Percentiles rank a stretch among this genome's conserved stretches.
Evolutionary conservation across 1,140 invertebrate species (phyloP).

Genomic region (Papilio xuthus): DNA sequence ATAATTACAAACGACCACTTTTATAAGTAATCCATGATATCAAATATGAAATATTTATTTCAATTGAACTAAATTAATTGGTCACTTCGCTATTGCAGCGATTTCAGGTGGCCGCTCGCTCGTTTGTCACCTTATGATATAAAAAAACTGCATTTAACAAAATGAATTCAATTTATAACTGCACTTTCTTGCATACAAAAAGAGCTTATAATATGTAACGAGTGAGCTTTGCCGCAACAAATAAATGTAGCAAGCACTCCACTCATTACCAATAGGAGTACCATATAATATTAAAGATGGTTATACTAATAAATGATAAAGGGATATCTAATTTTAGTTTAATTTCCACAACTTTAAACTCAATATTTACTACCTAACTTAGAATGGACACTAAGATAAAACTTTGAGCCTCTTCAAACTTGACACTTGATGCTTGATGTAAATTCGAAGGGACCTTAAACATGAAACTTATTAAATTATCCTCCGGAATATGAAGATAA

Average conservation of each 20-base stretch:
- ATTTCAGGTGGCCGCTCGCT: too few relatives aligned
- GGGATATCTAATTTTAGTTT: background rate
- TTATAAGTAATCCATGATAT: background rate
- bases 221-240: background rate
- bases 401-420: slow-evolving; percentile 7
- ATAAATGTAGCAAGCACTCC: background rate
- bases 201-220: background rate
- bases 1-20: too few relatives aligned
- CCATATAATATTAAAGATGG: too few relatives aligned
- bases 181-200: background rate
- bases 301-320: too few relatives aligned
- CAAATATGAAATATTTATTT: background rate
- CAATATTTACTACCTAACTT: background rate
- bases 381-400: background rate
- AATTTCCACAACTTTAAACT: background rate
- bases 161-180: background rate
- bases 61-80: background rate
- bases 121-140: too few relatives aligned
- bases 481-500: background rate
- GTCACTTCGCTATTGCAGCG: too few relatives aligned
- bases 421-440: slow-evolving; percentile 5
- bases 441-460: slow-evolving; percentile 7
- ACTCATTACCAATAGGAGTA: background rate
- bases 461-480: slow-evolving; percentile 14
- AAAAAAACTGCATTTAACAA: too few relatives aligned